Conservation (phyloP, 2,888 invertebrate species). For the Drosophila kokeensis region DNA sequence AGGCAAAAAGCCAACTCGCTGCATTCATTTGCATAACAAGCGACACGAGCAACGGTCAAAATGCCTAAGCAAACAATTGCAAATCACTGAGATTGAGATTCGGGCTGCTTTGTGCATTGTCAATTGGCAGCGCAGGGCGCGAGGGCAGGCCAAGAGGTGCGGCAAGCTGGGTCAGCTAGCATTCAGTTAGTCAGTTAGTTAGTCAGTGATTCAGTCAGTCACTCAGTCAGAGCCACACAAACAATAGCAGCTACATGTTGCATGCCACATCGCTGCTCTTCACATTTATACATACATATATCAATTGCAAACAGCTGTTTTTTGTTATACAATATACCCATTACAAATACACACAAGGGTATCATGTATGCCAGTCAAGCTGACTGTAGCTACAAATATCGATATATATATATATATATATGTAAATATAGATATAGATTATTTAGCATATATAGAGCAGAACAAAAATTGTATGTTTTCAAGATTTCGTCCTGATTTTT, state of each 20-base stretch:
- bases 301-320: background rate
- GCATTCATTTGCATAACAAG: constrained; percentile 65
- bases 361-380: background rate
- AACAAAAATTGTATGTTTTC: background rate
- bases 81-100: constrained; percentile 41
- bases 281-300: constrained; percentile 38
- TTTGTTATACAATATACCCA: background rate
- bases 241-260: constrained; percentile 34
- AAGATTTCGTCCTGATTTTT: background rate
- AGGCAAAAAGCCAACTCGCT: constrained; percentile 24
- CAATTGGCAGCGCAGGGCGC: constrained; percentile 9
- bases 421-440: background rate
- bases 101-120: constrained; percentile 22
- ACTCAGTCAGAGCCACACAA: background rate
- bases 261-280: constrained; percentile 56
- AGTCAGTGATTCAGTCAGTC: constrained; percentile 15
- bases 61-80: constrained; percentile 61
- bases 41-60: constrained; percentile 44
- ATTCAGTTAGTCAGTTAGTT: constrained; percentile 18
- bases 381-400: background rate
- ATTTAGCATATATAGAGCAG: background rate
- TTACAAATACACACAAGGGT: background rate
- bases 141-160: constrained; percentile 26
- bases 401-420: background rate
- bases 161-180: constrained; percentile 16